These are phyloP conservation scores for Ailuropoda melanoleuca DNA, from an alignment of 2,113 vertebrate species.

Conservation along the genomic window DNA sequence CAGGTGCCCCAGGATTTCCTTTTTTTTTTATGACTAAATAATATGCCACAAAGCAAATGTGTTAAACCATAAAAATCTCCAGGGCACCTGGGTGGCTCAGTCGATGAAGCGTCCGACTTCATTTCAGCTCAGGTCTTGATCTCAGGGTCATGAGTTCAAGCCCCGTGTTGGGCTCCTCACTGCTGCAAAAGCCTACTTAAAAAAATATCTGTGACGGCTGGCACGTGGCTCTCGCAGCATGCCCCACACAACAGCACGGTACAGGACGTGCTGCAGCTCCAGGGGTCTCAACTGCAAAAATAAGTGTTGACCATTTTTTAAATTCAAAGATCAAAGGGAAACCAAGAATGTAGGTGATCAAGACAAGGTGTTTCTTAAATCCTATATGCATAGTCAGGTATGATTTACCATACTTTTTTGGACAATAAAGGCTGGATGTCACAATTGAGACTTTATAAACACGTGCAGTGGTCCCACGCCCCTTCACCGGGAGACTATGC, in stretches of 20 bases:
- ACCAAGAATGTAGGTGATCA: background rate
- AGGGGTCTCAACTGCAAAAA: background rate
- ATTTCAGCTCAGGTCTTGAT: no score
- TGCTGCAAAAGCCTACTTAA: no score
- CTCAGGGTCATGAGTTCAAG: no score
- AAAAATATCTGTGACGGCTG: background rate
- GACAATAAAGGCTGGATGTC: background rate
- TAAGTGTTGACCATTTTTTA: background rate
- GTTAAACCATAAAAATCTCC: background rate
- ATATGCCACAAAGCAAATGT: background rate
- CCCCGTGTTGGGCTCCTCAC: no score
- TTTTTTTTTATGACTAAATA: background rate
- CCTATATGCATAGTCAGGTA: conserved; percentile 12
- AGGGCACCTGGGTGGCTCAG: no score
- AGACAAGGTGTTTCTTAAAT: conserved; percentile 54
- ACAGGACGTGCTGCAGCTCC: fast-evolving
- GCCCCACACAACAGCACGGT: background rate
- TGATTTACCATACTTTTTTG: conserved; percentile 45
- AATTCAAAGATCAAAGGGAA: background rate
- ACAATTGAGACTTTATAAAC: conserved; percentile 10
- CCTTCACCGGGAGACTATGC: conserved; percentile 24
- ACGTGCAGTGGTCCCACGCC: background rate
- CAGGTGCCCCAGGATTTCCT: background rate
- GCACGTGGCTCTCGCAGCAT: background rate
- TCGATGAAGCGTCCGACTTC: no score